These are phyloP conservation scores for Calypte anna DNA, from an alignment of 2,113 vertebrate genomes.

Conservation along the genomic window DNA sequence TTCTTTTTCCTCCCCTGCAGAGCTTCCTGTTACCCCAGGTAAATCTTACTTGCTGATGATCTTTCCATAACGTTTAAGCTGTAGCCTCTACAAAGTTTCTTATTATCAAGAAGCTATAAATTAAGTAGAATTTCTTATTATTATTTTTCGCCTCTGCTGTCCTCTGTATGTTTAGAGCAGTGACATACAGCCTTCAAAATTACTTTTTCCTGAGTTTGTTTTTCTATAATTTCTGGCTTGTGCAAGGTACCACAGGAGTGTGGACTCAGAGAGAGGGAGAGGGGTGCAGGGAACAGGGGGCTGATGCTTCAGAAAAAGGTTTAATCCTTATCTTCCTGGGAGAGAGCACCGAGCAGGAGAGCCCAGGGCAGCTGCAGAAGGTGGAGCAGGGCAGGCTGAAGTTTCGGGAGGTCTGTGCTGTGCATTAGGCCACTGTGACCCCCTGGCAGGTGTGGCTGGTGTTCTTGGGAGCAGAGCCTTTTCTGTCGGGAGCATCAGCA, in stretches of 20 bases:
- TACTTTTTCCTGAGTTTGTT: neutral
- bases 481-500: neutral
- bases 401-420: neutral
- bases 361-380: neutral
- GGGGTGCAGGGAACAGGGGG: neutral
- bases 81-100: neutral
- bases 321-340: neutral
- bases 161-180: neutral
- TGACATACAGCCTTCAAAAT: neutral
- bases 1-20: neutral
- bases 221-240: neutral
- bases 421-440: neutral
- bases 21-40: neutral
- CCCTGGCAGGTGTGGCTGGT: conserved; percentile 21
- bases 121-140: neutral
- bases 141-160: neutral
- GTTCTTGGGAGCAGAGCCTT: neutral
- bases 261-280: neutral
- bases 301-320: neutral
- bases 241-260: rapidly evolving
- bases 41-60: neutral
- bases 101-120: neutral
- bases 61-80: neutral
- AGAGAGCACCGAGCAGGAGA: rapidly evolving
- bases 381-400: neutral